Evolutionary conservation across 1,140 invertebrate genomes (phyloP), one percentile per base, ranked within the genome.

Genomic region (Tetraneura akinire): DNA sequence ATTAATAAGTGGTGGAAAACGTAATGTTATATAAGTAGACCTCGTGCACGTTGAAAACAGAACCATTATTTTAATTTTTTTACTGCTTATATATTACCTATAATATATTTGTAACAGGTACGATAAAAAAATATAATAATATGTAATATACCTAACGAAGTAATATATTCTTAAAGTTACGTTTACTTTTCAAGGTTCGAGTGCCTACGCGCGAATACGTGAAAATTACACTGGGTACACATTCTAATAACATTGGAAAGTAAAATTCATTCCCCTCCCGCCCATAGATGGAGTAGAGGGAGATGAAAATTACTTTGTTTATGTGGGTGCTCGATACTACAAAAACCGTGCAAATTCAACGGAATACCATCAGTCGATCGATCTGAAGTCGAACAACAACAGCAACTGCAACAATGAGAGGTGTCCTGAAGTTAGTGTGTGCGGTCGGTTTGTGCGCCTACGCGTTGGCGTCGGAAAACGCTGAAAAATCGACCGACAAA

Each of bases 81-180:
- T n/a, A n/a, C n/a, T n/a, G n/a, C 32, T 37, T 37, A 37, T 37
- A 37, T 37, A 37, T 68, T 85, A 83, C 68, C 80, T 81, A 37
- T 84, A 85, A 13, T 85, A 88, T 89, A 89, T 85, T 88, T 81
- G 49, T 82, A 83, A 47, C 82, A 83, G 57, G 82, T 82, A n/a
- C 81, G 80, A 37, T 37, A 37, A 37, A 37, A 37, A 3, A 37
- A 37, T 8, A 8, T 37, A n/a, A n/a, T n/a, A 80, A 82, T 23
- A 81, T 82, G 14, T 80, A 82, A 64, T 83, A 81, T 84, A 83
- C 81, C 71, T n/a, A n/a, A n/a, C n/a, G n/a, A 81, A 37, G 83
- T 82, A 21, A 81, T 80, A 81, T 80, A 55, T 37, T 37, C 83
- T 83, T 62, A 80, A 37, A 82, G 18, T 81, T 83, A 68, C 66